Conservation (phyloP, 2,113 vertebrate genomes). For the Rhineura floridana region DNA sequence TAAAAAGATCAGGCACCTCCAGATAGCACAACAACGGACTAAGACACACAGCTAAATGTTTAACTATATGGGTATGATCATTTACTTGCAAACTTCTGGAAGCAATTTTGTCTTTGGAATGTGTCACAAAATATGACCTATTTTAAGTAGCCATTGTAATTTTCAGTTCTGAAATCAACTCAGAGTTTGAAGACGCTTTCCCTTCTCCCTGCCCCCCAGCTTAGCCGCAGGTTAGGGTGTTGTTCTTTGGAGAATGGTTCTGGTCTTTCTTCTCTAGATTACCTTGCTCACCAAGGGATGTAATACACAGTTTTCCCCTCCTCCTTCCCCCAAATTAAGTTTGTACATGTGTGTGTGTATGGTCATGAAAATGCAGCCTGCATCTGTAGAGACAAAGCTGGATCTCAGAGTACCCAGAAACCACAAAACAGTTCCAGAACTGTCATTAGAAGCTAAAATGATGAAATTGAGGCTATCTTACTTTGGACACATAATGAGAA, state of each 20-base stretch:
- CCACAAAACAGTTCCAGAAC: too few species aligned
- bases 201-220: neutral
- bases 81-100: neutral
- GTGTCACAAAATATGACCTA: accelerated
- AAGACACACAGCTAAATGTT: neutral
- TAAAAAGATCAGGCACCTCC: accelerated
- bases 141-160: accelerated
- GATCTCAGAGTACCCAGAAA: neutral
- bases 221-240: neutral
- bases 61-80: neutral
- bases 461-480: too few species aligned
- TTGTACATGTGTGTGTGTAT: neutral
- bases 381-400: neutral
- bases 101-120: neutral
- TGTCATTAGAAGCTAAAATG: too few species aligned
- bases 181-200: neutral
- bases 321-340: neutral
- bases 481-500: too few species aligned
- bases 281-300: neutral
- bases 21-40: accelerated
- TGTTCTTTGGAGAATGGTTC: neutral
- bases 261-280: neutral
- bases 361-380: neutral
- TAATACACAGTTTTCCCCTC: neutral
- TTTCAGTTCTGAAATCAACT: neutral